Evolutionary conservation across 2,797 vertebrate genomes (phyloP), one percentile per base, ranked within the genome.

Genomic region (Alosa sapidissima): DNA sequence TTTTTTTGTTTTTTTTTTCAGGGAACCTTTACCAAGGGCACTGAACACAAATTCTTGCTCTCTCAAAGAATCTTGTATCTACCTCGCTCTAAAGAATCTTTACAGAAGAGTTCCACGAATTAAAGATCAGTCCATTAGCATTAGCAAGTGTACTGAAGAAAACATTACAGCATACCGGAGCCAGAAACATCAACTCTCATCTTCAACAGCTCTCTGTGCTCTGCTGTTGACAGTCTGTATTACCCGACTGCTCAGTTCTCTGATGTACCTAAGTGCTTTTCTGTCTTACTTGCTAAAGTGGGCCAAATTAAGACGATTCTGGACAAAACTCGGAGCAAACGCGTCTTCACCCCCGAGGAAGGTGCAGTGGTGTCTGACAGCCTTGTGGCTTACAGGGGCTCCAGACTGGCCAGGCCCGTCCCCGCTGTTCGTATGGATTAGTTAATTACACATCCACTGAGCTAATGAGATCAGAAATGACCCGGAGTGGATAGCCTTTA

Each of bases 401-500:
- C 16, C 81, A 47, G 72, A 51, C 58, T 82, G 81, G 13, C 41
- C 81, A 82, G 47, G 60, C 14, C 54, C 60, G 81, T 33, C 48
- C 48, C 28, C n/a, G 52, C 51, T 83, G 85, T 68, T 82, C 45
- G 83, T 86, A 87, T 87, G 83, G 83, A 88, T 88, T 83, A 88
- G 81, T 81, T 85, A 88, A 90, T 88, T 88, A 86, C 86, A 86
- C 86, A 85, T 85, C 83, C 41, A 48, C 83, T 51, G 36, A 9
- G 55, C 81, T 87, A 84, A 90, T 86, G 75, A 89, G 87, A 88
- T 84, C 83, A 82, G 86, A 85, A 83, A 83, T 86, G 87, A 89
- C 86, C 88, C 88, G 86, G 85, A 89, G 52, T 24, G 72, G 82
- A 54, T 81, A 84, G 51, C 24, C 49, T 45, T 55, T 82, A 81